Evolutionary conservation across 1,140 invertebrate genomes (phyloP), one percentile per base, ranked within the genome.

Genomic region (Grapholita molesta): DNA sequence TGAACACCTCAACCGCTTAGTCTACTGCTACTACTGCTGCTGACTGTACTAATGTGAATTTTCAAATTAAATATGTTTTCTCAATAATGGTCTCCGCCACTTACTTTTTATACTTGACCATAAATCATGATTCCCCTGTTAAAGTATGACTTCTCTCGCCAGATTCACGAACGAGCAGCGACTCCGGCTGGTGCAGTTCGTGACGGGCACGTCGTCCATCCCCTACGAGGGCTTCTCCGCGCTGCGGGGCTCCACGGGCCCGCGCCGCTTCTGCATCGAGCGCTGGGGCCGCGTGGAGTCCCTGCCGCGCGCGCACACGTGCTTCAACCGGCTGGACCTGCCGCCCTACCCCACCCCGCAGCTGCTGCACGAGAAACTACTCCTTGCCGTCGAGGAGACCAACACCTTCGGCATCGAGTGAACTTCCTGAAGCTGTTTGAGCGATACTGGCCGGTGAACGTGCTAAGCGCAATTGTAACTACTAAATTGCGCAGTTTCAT

Each of bases 351-450:
- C 97, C 61, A 98, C 97, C 0, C 97, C 95, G 57, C 97, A 99
- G 83, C 95, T 98, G 84, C 94, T 99, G 33, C 96, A 98, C 84
- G 98, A 99, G 89, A 99, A 99, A 90, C 92, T 99, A 9, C 93
- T 98, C 42, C 93, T 99, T 73, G 98, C 98, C 55, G 98, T 99
- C 25, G 98, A 99, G 91, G 98, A 99, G 92, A 99, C 98, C 12
- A 98, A 98, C 87, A 98, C 97, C 9, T 99, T 99, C 93, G 98
- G 98, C 72, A 99, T 99, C 83, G 98, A 99, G 92, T 99, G 94
- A 80, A 76, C 64, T n/a, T n/a, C n/a, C n/a, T n/a, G n/a, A n/a
- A n/a, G n/a, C n/a, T n/a, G n/a, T n/a, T n/a, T 5, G 23, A 21
- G 48, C 35, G 35, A 38, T 38, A 38, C 35, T 4, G 11, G 32